Percentiles rank a stretch among this genome's conserved stretches.
phyloP scores from a whole-genome alignment of 2,888 invertebrate species.

The Tridacna crocea region DNA sequence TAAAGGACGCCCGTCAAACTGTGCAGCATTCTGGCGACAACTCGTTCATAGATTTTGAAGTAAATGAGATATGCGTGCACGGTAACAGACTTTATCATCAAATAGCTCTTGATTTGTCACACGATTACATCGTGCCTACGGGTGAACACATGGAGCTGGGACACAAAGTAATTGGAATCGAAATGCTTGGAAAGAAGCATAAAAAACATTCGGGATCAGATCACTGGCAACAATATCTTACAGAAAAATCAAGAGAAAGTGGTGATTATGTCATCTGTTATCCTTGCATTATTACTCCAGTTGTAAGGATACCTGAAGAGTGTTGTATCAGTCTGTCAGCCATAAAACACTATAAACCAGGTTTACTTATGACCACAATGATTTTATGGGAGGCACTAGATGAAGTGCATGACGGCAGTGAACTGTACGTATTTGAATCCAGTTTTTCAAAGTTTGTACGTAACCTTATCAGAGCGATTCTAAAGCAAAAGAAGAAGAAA shows the following conservation, averaged over 20 bases:
- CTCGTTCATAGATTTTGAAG: background rate
- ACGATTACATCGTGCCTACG: background rate
- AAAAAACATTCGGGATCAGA: background rate
- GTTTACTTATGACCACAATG: background rate
- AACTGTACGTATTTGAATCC: background rate
- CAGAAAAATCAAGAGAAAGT: background rate
- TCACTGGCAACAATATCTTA: background rate
- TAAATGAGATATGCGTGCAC: constrained; percentile 5
- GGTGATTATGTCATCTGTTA: background rate
- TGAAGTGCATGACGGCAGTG: background rate
- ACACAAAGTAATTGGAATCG: background rate
- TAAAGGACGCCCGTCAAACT: background rate
- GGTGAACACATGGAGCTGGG: background rate
- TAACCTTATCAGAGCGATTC: background rate
- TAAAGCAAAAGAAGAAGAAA: background rate
- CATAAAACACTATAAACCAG: constrained; percentile 8
- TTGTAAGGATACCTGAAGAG: constrained; percentile 10
- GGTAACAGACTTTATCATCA: constrained; percentile 5
- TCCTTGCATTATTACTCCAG: background rate
- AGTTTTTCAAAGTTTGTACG: background rate
- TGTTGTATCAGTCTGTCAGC: background rate
- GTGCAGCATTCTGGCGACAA: background rate
- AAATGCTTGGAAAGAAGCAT: background rate
- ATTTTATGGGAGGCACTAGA: constrained; percentile 13
- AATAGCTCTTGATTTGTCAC: background rate